Evolutionary conservation across 1,140 invertebrate genomes (phyloP).

Genomic region (Papilio dardanus): DNA sequence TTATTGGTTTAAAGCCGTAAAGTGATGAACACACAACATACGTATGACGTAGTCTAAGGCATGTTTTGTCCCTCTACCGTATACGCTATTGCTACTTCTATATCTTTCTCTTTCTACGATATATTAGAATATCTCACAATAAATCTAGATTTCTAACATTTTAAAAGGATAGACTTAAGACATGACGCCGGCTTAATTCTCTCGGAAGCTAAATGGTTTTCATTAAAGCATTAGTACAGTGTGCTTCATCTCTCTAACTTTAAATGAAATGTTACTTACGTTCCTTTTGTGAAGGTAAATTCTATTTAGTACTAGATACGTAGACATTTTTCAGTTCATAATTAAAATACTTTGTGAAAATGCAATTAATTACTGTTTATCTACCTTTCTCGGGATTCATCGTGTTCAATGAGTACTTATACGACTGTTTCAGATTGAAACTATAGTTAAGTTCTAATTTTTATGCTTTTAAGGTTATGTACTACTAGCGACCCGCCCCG

Average conservation of each 20-base stretch:
- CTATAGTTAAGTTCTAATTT: too few species aligned
- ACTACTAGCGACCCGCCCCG: too few species aligned
- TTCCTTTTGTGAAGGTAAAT: background rate
- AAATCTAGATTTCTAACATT: background rate
- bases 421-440: background rate
- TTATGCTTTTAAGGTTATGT: too few species aligned
- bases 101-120: too few species aligned
- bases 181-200: background rate
- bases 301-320: background rate
- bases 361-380: background rate
- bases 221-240: background rate
- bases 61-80: too few species aligned
- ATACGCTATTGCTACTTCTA: too few species aligned
- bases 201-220: slow-evolving; percentile 6
- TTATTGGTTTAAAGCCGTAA: too few species aligned
- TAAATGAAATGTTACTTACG: background rate
- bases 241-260: background rate
- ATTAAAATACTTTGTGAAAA: background rate
- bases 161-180: background rate
- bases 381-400: background rate
- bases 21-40: too few species aligned
- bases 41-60: too few species aligned
- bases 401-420: too few species aligned
- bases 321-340: background rate
- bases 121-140: background rate